A percentile compares a stretch with the other conserved stretches of the same genome.
phyloP scores from a whole-genome alignment of 1,140 invertebrate genomes.

The Drosophila bocki region DNA sequence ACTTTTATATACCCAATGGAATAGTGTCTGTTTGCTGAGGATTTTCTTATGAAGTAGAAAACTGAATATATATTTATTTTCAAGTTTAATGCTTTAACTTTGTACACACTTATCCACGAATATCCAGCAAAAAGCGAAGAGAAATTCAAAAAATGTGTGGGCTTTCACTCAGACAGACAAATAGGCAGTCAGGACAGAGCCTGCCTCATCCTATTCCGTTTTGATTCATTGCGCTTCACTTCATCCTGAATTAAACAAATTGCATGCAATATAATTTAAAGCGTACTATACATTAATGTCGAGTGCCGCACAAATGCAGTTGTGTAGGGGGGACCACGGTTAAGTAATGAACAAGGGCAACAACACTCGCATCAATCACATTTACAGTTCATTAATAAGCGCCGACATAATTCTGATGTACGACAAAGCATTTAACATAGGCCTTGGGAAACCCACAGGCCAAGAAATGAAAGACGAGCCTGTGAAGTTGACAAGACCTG shows the following conservation, averaged over 20 bases:
- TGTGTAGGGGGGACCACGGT: constrained; percentile 2
- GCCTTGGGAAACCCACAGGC: background rate
- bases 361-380: constrained; percentile 68
- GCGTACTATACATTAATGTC: constrained; percentile 58
- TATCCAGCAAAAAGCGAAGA: background rate
- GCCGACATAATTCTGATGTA: constrained; percentile 76
- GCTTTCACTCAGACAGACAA: constrained; percentile 30
- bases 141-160: constrained; percentile 18
- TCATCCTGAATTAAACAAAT: constrained; percentile 59
- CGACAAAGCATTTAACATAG: constrained; percentile 75
- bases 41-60: background rate
- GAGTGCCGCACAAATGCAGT: constrained; percentile 40
- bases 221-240: constrained; percentile 30
- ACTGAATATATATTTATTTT: no score
- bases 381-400: constrained; percentile 80
- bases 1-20: constrained; percentile 1
- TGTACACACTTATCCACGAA: background rate
- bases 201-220: constrained; percentile 16
- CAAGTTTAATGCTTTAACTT: background rate
- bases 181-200: constrained; percentile 15
- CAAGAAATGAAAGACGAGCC: background rate
- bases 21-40: background rate
- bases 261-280: constrained; percentile 69
- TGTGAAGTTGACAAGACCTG: constrained; percentile 2
- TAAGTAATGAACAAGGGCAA: constrained; percentile 24